A percentile compares a stretch with the other conserved stretches of the same genome.
Conservation (phyloP, 2,113 vertebrate genomes). For the Puntigrus tetrazona region DNA sequence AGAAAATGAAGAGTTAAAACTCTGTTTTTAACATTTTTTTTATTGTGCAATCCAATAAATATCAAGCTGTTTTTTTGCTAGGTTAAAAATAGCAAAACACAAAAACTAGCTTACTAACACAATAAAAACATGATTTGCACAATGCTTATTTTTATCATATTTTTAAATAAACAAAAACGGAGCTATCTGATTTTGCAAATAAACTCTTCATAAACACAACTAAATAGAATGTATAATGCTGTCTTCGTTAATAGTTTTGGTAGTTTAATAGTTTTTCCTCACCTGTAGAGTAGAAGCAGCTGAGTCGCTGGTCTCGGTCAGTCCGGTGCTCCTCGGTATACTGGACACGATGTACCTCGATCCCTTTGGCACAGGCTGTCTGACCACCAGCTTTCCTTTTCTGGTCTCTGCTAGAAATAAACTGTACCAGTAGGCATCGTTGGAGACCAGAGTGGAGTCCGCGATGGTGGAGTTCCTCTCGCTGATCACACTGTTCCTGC, state of each 20-base stretch:
- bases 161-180: no score
- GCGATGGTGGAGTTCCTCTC: slow-evolving; percentile 62
- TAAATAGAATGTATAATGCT: no score
- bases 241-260: no score
- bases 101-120: no score
- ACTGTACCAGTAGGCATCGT: slow-evolving; percentile 65
- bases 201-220: neutral
- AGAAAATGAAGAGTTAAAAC: no score
- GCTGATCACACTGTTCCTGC: slow-evolving; percentile 61
- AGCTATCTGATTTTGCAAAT: no score
- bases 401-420: slow-evolving; percentile 61
- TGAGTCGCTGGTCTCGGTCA: slow-evolving; percentile 61
- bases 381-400: slow-evolving; percentile 61
- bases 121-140: no score
- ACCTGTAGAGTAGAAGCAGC: slow-evolving; percentile 56
- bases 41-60: no score
- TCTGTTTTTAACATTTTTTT: no score
- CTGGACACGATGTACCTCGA: slow-evolving; percentile 60
- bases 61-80: no score
- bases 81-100: no score
- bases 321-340: slow-evolving; percentile 58
- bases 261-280: slow-evolving; percentile 43
- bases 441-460: slow-evolving; percentile 61
- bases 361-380: slow-evolving; percentile 61
- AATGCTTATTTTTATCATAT: no score